Evolutionary conservation across 2,113 vertebrate genomes (phyloP).

Genomic region (Ageneiosus marmoratus): DNA sequence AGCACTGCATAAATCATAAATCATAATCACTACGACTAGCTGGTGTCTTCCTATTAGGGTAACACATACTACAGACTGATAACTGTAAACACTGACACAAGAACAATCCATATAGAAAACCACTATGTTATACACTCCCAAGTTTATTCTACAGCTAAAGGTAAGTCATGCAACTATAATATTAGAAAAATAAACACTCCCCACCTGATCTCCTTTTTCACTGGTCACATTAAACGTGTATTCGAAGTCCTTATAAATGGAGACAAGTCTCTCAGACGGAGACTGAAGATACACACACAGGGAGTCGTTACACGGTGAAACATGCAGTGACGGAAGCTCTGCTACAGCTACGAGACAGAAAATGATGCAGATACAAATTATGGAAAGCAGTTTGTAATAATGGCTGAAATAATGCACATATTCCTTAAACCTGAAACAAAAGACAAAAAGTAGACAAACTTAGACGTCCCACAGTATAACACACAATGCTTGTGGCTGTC

Average conservation of each 20-base stretch:
- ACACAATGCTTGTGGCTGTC: too few species aligned
- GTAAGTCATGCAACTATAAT: background rate
- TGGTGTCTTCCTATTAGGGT: background rate
- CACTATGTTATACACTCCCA: background rate
- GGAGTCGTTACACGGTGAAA: background rate
- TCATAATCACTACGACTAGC: background rate
- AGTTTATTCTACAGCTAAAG: background rate
- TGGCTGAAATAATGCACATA: background rate
- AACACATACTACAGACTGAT: background rate
- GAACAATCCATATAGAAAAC: background rate
- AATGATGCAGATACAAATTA: background rate
- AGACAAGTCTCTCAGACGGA: background rate
- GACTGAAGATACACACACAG: constrained; percentile 31
- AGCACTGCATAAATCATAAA: background rate
- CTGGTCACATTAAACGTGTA: background rate
- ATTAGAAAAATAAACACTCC: background rate
- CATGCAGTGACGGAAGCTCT: constrained; percentile 6
- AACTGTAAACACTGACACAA: background rate
- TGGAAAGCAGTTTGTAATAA: background rate
- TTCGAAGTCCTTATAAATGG: background rate
- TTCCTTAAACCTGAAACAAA: background rate
- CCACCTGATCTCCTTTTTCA: background rate
- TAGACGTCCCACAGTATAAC: too few species aligned
- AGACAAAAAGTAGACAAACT: too few species aligned
- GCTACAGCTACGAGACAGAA: constrained; percentile 15